These are phyloP conservation scores for Scaptodrosophila latifasciaeformis DNA, from an alignment of 2,888 invertebrate species.

Conservation along the genomic window DNA sequence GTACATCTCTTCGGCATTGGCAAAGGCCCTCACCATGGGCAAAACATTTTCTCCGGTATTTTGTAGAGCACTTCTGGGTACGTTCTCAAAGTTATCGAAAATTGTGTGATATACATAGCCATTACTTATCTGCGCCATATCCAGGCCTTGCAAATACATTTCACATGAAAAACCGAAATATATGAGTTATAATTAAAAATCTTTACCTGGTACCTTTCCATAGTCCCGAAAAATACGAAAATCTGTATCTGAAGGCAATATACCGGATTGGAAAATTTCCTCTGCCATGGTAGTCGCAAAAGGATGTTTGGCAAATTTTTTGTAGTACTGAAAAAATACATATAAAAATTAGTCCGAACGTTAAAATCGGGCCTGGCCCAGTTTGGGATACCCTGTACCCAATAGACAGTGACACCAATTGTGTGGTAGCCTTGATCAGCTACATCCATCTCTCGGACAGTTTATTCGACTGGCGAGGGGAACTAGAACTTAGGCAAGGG, in stretches of 20 bases:
- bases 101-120: conserved; percentile 87
- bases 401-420: too few relatives aligned
- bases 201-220: conserved; percentile 78
- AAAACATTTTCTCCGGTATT: conserved; percentile 83
- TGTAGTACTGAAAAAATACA: conserved; percentile 72
- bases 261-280: conserved; percentile 80
- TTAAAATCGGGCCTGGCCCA: too few relatives aligned
- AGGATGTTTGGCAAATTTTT: conserved; percentile 77
- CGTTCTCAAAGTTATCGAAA: conserved; percentile 79
- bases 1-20: conserved; percentile 72
- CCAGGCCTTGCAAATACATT: conserved; percentile 82
- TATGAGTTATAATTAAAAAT: background rate
- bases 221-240: conserved; percentile 81
- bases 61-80: conserved; percentile 82
- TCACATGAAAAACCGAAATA: too few relatives aligned
- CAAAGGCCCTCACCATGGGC: conserved; percentile 76
- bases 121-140: conserved; percentile 84
- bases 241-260: conserved; percentile 82
- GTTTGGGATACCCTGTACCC: too few relatives aligned
- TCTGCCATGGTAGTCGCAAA: conserved; percentile 78
- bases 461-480: too few relatives aligned
- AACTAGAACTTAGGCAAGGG: too few relatives aligned
- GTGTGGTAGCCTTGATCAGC: too few relatives aligned
- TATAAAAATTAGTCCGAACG: too few relatives aligned
- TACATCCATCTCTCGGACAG: too few relatives aligned